Evolutionary conservation across 2,888 invertebrate species (phyloP).

Genomic region (Chloroclysta siterata): DNA sequence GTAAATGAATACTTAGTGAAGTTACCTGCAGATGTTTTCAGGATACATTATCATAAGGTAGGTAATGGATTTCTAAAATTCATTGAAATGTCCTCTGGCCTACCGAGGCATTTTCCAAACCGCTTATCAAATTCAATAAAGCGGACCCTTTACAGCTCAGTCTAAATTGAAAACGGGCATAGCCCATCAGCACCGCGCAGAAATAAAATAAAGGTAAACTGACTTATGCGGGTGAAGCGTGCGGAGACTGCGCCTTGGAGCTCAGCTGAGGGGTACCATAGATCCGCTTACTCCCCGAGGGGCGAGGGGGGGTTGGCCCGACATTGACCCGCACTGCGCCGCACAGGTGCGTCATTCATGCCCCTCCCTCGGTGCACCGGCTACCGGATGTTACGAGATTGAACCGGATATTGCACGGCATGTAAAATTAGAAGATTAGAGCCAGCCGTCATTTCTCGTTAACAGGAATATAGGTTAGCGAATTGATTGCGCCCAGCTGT

Average conservation of each 20-base stretch:
- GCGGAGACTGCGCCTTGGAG: conserved; percentile 33
- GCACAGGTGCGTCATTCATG: conserved; percentile 71
- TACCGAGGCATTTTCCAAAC: not conserved
- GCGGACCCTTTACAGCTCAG: conserved; percentile 24
- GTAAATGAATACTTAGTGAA: too few relatives aligned
- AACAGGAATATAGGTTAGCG: conserved; percentile 14
- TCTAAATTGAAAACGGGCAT: conserved; percentile 50
- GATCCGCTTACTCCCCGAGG: not conserved
- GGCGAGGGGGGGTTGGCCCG: conserved; percentile 48
- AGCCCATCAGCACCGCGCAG: conserved; percentile 48
- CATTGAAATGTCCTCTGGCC: not conserved
- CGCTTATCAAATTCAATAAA: conserved; percentile 20
- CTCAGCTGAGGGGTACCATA: conserved; percentile 13
- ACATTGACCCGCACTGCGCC: conserved; percentile 71
- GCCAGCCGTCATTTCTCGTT: conserved; percentile 18
- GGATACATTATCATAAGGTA: not conserved
- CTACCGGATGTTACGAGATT: conserved; percentile 46
- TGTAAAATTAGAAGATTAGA: conserved; percentile 26
- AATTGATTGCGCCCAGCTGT: conserved; percentile 3
- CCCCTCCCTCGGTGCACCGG: conserved; percentile 44
- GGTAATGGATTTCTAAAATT: not conserved
- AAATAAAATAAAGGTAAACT: conserved; percentile 52
- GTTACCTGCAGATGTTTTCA: too few relatives aligned
- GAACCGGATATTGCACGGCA: conserved; percentile 43
- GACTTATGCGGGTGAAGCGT: conserved; percentile 44